Percentiles rank a stretch among this genome's conserved stretches.
phyloP scores from a whole-genome alignment of 2,797 vertebrate genomes.

The Ibycter americanus region DNA sequence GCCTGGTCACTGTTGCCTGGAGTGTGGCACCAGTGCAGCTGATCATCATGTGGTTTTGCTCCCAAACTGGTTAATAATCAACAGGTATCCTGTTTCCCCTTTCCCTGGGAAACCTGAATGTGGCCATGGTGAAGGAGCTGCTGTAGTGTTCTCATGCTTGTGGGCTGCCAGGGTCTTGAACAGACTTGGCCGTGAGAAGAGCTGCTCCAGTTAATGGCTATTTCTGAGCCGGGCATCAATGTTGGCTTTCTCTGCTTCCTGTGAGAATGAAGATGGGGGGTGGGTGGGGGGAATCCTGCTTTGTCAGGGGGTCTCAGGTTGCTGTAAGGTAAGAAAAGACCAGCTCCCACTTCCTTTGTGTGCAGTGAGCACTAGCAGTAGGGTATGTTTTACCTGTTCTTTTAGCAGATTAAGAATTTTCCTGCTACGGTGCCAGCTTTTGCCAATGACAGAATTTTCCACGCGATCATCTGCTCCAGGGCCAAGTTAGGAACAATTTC shows the following conservation, averaged over 20 bases:
- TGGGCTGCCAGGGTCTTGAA: not conserved
- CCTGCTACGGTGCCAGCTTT: not conserved
- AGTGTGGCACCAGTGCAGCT: not conserved
- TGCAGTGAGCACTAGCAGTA: not conserved
- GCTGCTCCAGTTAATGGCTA: not conserved
- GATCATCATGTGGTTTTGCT: not conserved
- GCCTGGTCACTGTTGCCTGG: not conserved
- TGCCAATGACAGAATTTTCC: not conserved
- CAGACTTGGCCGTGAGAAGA: not conserved
- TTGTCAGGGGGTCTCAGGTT: fast-evolving
- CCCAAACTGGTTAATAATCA: not conserved
- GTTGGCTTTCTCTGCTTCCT: not conserved
- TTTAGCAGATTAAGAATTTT: not conserved
- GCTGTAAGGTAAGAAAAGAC: not conserved
- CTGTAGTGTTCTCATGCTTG: not conserved
- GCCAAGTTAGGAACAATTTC: not conserved
- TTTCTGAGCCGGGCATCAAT: not conserved
- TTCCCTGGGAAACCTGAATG: not conserved
- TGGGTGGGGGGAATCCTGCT: not conserved
- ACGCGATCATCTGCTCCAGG: not conserved
- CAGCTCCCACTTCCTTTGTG: not conserved
- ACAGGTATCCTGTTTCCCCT: not conserved
- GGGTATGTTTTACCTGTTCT: not conserved
- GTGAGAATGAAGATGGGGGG: not conserved
- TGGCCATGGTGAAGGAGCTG: not conserved